Percentiles rank a stretch among this genome's conserved stretches.
These are phyloP conservation scores for Anastatus disparis DNA, from an alignment of 1,140 invertebrate genomes.

Conservation along the genomic window DNA sequence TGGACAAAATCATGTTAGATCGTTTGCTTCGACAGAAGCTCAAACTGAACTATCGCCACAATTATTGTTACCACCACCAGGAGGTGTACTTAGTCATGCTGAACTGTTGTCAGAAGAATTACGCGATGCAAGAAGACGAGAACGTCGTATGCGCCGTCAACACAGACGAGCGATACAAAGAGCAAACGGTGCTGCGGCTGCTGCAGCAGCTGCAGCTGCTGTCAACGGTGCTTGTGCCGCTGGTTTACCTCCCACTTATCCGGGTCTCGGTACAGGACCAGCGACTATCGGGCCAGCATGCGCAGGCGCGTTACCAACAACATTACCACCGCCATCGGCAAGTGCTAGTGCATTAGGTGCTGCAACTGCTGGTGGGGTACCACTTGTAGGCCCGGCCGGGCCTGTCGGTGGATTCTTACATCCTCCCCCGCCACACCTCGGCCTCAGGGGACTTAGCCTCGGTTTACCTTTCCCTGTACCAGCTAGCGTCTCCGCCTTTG, in stretches of 20 bases:
- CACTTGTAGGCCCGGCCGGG: constrained; percentile 51
- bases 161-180: constrained; percentile 55
- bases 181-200: constrained; percentile 49
- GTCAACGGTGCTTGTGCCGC: constrained; percentile 49
- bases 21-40: constrained; percentile 62
- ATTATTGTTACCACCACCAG: constrained; percentile 20
- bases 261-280: constrained; percentile 39
- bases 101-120: constrained; percentile 48
- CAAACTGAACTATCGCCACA: constrained; percentile 58
- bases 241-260: constrained; percentile 60
- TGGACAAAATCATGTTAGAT: constrained; percentile 45
- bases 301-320: neutral
- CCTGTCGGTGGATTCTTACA: constrained; percentile 57
- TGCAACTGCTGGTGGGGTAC: constrained; percentile 48
- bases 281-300: constrained; percentile 1
- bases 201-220: constrained; percentile 36
- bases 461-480: constrained; percentile 65
- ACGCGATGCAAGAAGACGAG: constrained; percentile 57
- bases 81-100: constrained; percentile 38
- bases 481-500: constrained; percentile 63
- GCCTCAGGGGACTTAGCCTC: constrained; percentile 62
- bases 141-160: constrained; percentile 57
- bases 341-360: no score
- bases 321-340: constrained; percentile 31
- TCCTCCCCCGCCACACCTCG: constrained; percentile 62